These are phyloP conservation scores for Aphelinus certus DNA, from an alignment of 1,140 invertebrate genomes.

Conservation along the genomic window DNA sequence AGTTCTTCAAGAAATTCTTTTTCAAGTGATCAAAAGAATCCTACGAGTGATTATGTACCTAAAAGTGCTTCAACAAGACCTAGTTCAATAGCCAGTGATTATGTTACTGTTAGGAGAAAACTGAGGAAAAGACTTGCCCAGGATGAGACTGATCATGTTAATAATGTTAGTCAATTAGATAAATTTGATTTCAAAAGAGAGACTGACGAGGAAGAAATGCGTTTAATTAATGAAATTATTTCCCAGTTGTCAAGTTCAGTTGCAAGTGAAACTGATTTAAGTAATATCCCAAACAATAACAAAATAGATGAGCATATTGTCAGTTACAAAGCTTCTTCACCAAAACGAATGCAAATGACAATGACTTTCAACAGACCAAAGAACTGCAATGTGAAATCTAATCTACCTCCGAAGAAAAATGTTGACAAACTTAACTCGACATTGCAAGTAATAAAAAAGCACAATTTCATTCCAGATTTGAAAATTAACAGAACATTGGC, in stretches of 20 bases:
- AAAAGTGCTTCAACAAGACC: conserved; percentile 1
- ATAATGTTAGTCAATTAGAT: neutral
- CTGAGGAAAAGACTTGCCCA: conserved; percentile 1
- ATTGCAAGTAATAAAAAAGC: conserved; percentile 24
- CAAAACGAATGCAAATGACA: conserved; percentile 23
- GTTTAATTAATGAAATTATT: conserved; percentile 51
- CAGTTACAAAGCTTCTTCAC: conserved; percentile 3
- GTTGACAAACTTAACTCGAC: conserved; percentile 3
- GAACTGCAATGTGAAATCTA: conserved; percentile 9
- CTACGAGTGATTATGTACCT: conserved; percentile 1
- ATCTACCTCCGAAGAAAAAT: neutral
- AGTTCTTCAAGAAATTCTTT: conserved; percentile 8
- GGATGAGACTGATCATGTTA: neutral
- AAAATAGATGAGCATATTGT: conserved; percentile 16
- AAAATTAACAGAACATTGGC: conserved; percentile 23
- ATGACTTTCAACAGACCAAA: conserved; percentile 33
- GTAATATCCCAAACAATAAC: conserved; percentile 20
- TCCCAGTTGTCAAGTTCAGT: conserved; percentile 49
- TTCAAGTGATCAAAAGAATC: neutral
- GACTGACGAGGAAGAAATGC: conserved; percentile 44
- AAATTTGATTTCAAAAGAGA: conserved; percentile 39
- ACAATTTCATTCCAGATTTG: conserved; percentile 15
- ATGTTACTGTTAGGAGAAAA: conserved; percentile 22
- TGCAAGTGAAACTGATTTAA: conserved; percentile 35
- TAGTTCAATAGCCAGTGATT: conserved; percentile 13